These are phyloP conservation scores for Goniozus legneri DNA, from an alignment of 1,140 invertebrate genomes.

Conservation along the genomic window DNA sequence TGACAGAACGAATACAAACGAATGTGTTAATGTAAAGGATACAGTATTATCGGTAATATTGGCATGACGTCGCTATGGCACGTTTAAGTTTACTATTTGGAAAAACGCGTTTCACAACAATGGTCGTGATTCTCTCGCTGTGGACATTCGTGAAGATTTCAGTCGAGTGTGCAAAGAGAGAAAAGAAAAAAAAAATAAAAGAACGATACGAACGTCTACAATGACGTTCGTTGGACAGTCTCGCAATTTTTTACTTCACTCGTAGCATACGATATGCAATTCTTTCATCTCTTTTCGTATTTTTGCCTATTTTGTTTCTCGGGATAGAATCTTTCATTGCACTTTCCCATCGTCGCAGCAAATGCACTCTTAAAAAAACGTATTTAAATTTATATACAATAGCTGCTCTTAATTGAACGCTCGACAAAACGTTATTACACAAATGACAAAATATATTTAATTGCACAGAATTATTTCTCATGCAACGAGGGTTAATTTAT, in stretches of 20 bases:
- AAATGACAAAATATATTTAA: too few relatives aligned
- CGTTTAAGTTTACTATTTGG: constrained; percentile 39
- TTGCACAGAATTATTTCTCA: too few relatives aligned
- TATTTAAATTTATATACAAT: constrained; percentile 7
- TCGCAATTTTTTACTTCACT: too few relatives aligned
- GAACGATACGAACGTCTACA: too few relatives aligned
- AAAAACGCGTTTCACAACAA: constrained; percentile 39
- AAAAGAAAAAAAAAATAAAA: constrained; percentile 4
- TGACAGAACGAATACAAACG: constrained; percentile 37
- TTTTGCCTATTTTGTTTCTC: neutral
- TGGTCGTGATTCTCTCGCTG: constrained; percentile 18
- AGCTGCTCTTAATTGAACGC: neutral
- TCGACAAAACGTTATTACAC: neutral
- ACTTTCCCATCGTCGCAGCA: constrained; percentile 53
- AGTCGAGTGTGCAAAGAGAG: constrained; percentile 18
- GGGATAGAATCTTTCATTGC: constrained; percentile 47
- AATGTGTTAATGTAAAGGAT: constrained; percentile 42
- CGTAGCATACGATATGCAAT: too few relatives aligned
- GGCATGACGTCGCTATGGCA: constrained; percentile 52
- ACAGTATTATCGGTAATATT: constrained; percentile 48
- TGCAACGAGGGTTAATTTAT: too few relatives aligned
- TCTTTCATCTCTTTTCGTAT: neutral
- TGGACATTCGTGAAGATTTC: constrained; percentile 9
- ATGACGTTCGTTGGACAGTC: too few relatives aligned
- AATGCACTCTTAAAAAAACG: constrained; percentile 45